A percentile compares a stretch with the other conserved stretches of the same genome.
Conservation (phyloP, 2,888 invertebrate genomes). For the Sycophila texana region DNA sequence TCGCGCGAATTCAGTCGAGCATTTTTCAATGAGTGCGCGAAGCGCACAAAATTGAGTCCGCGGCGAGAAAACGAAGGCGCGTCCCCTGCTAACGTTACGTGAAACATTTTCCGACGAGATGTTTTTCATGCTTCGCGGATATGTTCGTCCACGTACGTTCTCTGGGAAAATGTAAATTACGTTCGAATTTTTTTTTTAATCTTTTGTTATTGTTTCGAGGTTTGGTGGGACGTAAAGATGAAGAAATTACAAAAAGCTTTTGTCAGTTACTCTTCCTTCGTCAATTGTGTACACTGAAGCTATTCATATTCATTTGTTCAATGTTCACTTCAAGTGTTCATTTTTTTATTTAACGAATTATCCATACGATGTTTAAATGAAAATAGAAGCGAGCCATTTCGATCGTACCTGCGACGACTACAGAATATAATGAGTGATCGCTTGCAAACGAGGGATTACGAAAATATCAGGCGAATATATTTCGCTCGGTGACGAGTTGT, state of each 20-base stretch:
- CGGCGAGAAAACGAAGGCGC: neutral
- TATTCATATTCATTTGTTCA: too few species aligned
- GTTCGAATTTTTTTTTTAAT: too few species aligned
- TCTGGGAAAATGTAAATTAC: too few species aligned
- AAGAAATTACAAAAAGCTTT: too few species aligned
- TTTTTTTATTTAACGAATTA: too few species aligned
- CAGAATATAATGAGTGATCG: constrained; percentile 17
- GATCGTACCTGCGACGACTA: neutral
- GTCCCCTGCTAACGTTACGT: neutral
- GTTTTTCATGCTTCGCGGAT: neutral
- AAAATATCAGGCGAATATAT: neutral
- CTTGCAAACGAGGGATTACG: neutral
- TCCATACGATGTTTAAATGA: too few species aligned
- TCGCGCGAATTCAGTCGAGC: constrained; percentile 8
- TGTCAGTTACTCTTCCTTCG: too few species aligned
- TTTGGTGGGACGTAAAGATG: neutral
- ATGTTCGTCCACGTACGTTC: too few species aligned
- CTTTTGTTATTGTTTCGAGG: too few species aligned
- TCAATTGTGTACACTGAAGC: too few species aligned
- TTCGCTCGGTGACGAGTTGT: constrained; percentile 5
- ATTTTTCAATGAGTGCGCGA: constrained; percentile 22
- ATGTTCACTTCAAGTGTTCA: too few species aligned
- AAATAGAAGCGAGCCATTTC: neutral
- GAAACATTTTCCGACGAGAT: neutral
- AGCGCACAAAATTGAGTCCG: constrained; percentile 19